A percentile compares a stretch with the other conserved stretches of the same genome.
Conservation (phyloP, 1,140 invertebrate species). For the Solenopsis invicta region DNA sequence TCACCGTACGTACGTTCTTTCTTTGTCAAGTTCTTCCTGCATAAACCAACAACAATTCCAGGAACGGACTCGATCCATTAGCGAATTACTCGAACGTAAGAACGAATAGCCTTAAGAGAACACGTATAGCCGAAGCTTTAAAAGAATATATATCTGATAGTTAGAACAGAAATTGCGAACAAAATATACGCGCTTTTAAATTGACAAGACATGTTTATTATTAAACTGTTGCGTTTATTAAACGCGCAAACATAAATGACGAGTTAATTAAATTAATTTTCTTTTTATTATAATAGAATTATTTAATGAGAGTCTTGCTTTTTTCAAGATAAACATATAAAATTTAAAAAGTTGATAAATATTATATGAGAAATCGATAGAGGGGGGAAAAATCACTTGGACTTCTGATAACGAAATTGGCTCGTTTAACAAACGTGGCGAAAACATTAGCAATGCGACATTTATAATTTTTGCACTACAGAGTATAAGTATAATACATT, state of each 20-base stretch:
- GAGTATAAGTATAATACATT: background rate
- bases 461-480: background rate
- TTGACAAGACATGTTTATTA: too few species aligned
- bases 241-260: background rate
- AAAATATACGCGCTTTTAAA: background rate
- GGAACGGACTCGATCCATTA: constrained; percentile 30
- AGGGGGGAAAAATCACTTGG: background rate
- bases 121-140: background rate
- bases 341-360: background rate
- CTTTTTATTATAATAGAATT: background rate
- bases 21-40: background rate
- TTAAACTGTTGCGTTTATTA: background rate
- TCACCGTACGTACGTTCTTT: background rate
- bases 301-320: background rate
- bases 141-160: background rate
- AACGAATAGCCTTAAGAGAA: constrained; percentile 18
- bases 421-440: background rate
- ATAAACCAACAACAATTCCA: constrained; percentile 13
- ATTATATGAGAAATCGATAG: background rate
- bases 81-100: constrained; percentile 34
- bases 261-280: background rate
- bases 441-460: background rate
- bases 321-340: background rate
- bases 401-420: background rate
- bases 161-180: background rate